Evolutionary conservation across 53 echinoderm and acorn worm species (phyloP).

Genomic region (Echinometra lucunter): DNA sequence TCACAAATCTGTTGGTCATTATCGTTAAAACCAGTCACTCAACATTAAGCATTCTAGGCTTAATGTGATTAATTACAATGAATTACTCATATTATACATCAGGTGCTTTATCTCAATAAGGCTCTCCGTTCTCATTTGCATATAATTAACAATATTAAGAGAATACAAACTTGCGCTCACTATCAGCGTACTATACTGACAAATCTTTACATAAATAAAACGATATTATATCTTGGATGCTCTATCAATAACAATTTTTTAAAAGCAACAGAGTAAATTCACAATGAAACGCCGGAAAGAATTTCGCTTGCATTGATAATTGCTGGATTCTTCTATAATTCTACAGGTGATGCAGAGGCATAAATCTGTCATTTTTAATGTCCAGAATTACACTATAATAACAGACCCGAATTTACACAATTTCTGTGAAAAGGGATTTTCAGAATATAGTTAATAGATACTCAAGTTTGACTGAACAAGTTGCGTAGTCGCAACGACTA

Average conservation of each 20-base stretch:
- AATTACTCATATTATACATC: not conserved
- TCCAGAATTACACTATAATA: no score
- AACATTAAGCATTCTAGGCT: not conserved
- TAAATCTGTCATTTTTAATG: no score
- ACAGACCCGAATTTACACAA: no score
- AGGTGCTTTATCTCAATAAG: conserved; percentile 29
- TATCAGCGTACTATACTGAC: not conserved
- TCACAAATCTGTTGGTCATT: not conserved
- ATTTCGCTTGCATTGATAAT: not conserved
- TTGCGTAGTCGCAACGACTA: no score
- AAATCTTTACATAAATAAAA: not conserved
- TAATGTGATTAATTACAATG: not conserved
- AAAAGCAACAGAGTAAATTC: not conserved
- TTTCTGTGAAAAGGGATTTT: no score
- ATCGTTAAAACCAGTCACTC: not conserved
- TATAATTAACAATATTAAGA: conserved; percentile 22
- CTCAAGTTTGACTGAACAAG: no score
- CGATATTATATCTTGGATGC: not conserved
- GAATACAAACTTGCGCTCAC: not conserved
- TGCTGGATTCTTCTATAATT: not conserved
- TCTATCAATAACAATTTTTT: not conserved
- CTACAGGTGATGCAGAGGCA: not conserved
- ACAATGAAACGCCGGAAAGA: not conserved
- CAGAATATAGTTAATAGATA: no score
- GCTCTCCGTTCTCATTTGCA: conserved; percentile 39